Evolutionary conservation across 2,888 invertebrate species (phyloP), one percentile per base, ranked within the genome.

Genomic region (Hyles lineata): DNA sequence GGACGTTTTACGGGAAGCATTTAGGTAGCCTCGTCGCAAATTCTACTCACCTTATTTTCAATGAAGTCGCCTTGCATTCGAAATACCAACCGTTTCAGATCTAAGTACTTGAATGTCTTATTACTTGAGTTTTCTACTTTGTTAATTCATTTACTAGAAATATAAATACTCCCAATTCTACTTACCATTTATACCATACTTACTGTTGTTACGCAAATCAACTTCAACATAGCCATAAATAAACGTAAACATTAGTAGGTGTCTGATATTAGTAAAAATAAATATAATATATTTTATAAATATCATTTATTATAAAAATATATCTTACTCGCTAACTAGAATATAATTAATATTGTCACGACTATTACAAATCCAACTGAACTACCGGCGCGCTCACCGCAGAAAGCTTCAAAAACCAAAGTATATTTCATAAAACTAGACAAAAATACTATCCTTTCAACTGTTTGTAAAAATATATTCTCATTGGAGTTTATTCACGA

Each of bases 291-390:
- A 76, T 76, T 81, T 82, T 79, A 83, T 80, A 85, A 85, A 84
- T 78, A 78, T 77, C 9, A 77, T 88, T 90, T 89, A 89, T 87
- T 90, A 88, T 75, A 85, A 87, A 89, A 89, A 90, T 88, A 90
- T 77, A 77, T 78, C 76, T 80, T 77, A 80, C 75, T 77, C 75
- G 72, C 75, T 79, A 80, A 79, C 79, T 82, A 81, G 77, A 81
- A 50, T 55, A 55, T 55, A 55, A 55, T 55, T 8, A 55, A 55
- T 25, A 23, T 43, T 17, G 23, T 50, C 67, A 43, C 50, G 17
- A 67, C 43, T 43, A 9, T 43, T 43, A 67, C 67, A 67, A 23
- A 6, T 32, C 19, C 43, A 17, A 50, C 67, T 21, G 43, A 23
- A 50, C 67, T 23, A 50, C 43, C 43, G 15, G 15, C 50, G 67